A percentile compares a stretch with the other conserved stretches of the same genome.
These are phyloP conservation scores for Phymanthus crucifer DNA, from an alignment of 92 coral and sea anemone genomes.

Conservation along the genomic window DNA sequence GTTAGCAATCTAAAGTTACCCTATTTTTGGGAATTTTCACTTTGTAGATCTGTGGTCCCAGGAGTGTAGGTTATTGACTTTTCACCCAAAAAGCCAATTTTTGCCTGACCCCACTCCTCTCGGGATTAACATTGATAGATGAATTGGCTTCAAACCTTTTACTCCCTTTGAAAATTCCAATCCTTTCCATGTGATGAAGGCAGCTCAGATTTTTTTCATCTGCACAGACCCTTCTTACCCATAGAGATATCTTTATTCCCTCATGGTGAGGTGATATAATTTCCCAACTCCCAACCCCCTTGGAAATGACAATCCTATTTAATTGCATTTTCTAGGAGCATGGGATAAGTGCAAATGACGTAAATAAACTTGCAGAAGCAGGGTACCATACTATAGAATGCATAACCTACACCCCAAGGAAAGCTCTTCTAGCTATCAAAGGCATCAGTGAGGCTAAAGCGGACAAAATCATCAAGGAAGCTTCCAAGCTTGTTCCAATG, in stretches of 20 bases:
- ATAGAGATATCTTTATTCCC: too few relatives aligned
- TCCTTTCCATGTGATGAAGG: not conserved
- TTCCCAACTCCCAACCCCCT: not conserved
- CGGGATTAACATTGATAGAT: too few relatives aligned
- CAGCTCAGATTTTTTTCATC: too few relatives aligned
- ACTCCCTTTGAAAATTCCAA: too few relatives aligned
- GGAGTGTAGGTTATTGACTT: too few relatives aligned
- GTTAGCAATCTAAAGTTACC: too few relatives aligned
- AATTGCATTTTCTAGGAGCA: conserved; percentile 56
- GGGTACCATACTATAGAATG: conserved; percentile 92
- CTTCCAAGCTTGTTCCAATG: conserved; percentile 97
- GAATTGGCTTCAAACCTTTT: not conserved
- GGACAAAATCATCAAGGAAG: conserved; percentile 90
- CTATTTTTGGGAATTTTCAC: too few relatives aligned
- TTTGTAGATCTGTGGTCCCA: too few relatives aligned
- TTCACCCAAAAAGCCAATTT: too few relatives aligned
- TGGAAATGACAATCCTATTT: not conserved
- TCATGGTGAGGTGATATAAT: too few relatives aligned
- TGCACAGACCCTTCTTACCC: too few relatives aligned
- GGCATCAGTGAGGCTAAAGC: conserved; percentile 99
- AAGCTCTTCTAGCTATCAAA: conserved; percentile 83
- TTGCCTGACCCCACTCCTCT: too few relatives aligned
- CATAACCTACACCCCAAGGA: conserved; percentile 89
- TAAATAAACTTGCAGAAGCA: conserved; percentile 89
- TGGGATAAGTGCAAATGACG: conserved; percentile 97